These are phyloP conservation scores for Nephrocerus scutellatus DNA, from an alignment of 2,888 invertebrate species.

Conservation along the genomic window DNA sequence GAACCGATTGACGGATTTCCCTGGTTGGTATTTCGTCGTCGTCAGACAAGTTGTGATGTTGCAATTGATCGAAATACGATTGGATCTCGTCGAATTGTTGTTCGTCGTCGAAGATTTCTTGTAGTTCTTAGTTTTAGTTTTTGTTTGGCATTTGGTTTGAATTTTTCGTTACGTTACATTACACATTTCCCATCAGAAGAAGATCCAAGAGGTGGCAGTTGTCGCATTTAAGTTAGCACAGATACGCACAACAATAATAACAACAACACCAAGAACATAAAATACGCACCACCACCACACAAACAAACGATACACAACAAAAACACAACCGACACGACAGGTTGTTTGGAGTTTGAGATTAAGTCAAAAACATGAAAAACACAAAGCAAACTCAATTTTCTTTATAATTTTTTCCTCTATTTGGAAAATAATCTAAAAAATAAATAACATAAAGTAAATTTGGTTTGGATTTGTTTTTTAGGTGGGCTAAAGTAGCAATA, in stretches of 20 bases:
- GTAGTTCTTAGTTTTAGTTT: slow-evolving; percentile 27
- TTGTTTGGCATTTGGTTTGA: slow-evolving; percentile 2
- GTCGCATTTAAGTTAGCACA: slow-evolving; percentile 16
- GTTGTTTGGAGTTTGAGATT: neutral
- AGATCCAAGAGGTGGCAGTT: slow-evolving; percentile 7
- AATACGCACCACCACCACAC: too few species aligned
- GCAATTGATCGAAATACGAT: slow-evolving; percentile 22
- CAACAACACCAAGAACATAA: too few species aligned
- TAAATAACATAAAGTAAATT: slow-evolving; percentile 12
- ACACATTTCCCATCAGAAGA: neutral
- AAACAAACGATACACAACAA: too few species aligned
- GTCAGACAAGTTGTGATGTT: slow-evolving; percentile 33
- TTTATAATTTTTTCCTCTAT: slow-evolving; percentile 29
- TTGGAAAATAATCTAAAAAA: slow-evolving; percentile 41
- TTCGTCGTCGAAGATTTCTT: slow-evolving; percentile 38
- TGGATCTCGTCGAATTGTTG: slow-evolving; percentile 28
- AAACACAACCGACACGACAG: too few species aligned
- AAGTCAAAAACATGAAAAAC: slow-evolving; percentile 6
- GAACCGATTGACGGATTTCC: slow-evolving; percentile 27
- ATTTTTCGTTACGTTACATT: neutral
- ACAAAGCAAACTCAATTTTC: slow-evolving; percentile 9
- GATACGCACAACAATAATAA: too few species aligned
- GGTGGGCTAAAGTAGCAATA: slow-evolving; percentile 5
- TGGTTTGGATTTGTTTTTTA: neutral
- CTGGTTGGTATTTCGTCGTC: neutral